Base-by-base conservation (phyloP, 2,113 vertebrate species). In the Clarias macrocephalus region DNA sequence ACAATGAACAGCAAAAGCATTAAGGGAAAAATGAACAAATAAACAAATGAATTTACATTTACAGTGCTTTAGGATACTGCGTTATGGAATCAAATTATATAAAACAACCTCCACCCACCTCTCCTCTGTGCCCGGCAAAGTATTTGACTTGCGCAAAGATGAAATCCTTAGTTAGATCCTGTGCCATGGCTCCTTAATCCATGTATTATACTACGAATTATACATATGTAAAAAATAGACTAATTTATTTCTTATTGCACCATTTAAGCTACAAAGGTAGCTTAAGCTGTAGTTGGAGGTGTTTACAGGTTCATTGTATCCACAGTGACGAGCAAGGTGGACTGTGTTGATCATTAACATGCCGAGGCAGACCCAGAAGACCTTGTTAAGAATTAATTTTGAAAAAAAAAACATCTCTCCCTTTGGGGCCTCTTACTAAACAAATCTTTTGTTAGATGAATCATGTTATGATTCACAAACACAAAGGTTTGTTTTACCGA, bases 121-220 rank as follows among this genome's bases (percentile, higher is more conserved):
- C 88, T 48, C 65, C 88, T 80, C 86, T 88, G 82, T 91, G 90
- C 42, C 73, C 63, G 6, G 88, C 37, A 57, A 88, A 89, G 63
- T 87, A 89, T 5, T 30, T 87, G 28, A 91, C 83, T 5, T 70
- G 73, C 16, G 68, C 60, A 18, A 56, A 16, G 3, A 65, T 56
- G 62, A 87, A 66, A 30, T 79, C n/a, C 42, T 89, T 62, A 4
- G 83, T 82, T 3, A 59, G 73, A 86, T 79, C 72, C 6, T 30
- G 70, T 83, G 84, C 88, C 88, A 87, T 88, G 63, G 15, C 33
- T 84, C 12, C 28, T 59, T 25, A 48, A 48, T 48, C 48, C 48
- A 48, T 48, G 48, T 6, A 48, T 42, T 33, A 28, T 6, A 8
- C 7, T 21, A 52, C 9, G 15, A 54, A n/a, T n/a, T 54, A 54